Conservation (phyloP, 2,113 vertebrate species). For the Equus przewalskii region DNA sequence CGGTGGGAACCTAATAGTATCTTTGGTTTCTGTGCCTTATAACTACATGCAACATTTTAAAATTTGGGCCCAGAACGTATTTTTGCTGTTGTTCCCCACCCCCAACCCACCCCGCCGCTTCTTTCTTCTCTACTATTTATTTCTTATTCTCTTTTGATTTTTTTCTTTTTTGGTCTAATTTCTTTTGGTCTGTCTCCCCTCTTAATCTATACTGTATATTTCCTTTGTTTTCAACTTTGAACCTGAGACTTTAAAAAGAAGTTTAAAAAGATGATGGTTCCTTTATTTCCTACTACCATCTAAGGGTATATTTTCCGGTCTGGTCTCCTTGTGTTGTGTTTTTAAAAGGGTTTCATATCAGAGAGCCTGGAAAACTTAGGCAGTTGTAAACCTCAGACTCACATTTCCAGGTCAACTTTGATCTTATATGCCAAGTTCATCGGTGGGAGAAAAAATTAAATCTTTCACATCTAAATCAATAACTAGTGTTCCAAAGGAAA, state of each 20-base stretch:
- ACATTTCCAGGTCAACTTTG: conserved; percentile 74
- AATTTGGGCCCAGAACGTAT: background rate
- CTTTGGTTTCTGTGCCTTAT: conserved; percentile 16
- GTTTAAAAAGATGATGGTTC: conserved; percentile 51
- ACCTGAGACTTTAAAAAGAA: conserved; percentile 69
- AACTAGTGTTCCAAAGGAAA: conserved; percentile 67
- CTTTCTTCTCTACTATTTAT: conserved; percentile 22
- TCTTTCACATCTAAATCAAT: conserved; percentile 73
- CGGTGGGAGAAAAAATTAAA: conserved; percentile 5
- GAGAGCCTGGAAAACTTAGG: conserved; percentile 49
- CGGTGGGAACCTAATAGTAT: background rate
- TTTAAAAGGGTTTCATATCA: conserved; percentile 66
- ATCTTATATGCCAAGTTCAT: conserved; percentile 72
- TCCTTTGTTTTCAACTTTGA: conserved; percentile 63
- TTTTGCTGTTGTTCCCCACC: background rate
- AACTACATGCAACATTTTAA: background rate
- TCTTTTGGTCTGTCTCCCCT: conserved; percentile 39
- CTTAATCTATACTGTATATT: conserved; percentile 27
- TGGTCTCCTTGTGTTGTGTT: conserved; percentile 32
- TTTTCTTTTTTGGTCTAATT: background rate
- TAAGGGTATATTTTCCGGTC: conserved; percentile 39
- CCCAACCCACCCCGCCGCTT: no score
- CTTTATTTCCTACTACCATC: conserved; percentile 65
- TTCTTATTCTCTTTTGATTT: conserved; percentile 9
- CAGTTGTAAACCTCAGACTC: conserved; percentile 64